phyloP scores from a whole-genome alignment of 2,113 vertebrate genomes.

The Coreoperca whiteheadi region DNA sequence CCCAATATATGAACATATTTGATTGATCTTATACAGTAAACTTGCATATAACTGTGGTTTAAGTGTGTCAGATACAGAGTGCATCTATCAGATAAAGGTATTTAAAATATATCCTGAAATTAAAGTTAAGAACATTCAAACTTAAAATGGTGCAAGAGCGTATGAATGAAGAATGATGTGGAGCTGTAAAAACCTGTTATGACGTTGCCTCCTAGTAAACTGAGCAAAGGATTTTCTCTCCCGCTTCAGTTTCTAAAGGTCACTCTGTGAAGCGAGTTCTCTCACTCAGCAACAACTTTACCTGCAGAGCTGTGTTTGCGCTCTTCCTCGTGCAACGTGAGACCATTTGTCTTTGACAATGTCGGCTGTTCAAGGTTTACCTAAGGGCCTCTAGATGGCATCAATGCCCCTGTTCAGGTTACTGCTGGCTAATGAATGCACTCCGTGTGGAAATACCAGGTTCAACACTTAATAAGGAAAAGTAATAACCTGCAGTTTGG shows the following conservation, averaged over 20 bases:
- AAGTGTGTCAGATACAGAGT: not conserved
- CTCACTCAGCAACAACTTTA: not conserved
- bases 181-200: not conserved
- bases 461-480: slow-evolving; percentile 41
- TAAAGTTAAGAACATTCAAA: not conserved
- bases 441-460: slow-evolving; percentile 69
- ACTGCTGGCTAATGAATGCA: slow-evolving; percentile 21
- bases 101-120: not conserved
- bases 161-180: not conserved
- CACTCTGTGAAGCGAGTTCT: not conserved
- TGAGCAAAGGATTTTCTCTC: not conserved
- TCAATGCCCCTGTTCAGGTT: slow-evolving; percentile 55
- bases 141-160: not conserved
- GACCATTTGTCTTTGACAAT: slow-evolving; percentile 26
- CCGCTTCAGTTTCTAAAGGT: slow-evolving; percentile 1
- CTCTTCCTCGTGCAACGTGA: slow-evolving; percentile 33
- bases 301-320: not conserved
- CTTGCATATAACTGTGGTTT: not conserved
- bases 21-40: not conserved
- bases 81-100: not conserved
- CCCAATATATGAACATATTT: not conserved
- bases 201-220: slow-evolving; percentile 5
- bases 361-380: slow-evolving; percentile 15
- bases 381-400: slow-evolving; percentile 72
- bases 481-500: slow-evolving; percentile 35